These are phyloP conservation scores for Seira musarum DNA, from an alignment of 2,888 invertebrate species.

Conservation along the genomic window DNA sequence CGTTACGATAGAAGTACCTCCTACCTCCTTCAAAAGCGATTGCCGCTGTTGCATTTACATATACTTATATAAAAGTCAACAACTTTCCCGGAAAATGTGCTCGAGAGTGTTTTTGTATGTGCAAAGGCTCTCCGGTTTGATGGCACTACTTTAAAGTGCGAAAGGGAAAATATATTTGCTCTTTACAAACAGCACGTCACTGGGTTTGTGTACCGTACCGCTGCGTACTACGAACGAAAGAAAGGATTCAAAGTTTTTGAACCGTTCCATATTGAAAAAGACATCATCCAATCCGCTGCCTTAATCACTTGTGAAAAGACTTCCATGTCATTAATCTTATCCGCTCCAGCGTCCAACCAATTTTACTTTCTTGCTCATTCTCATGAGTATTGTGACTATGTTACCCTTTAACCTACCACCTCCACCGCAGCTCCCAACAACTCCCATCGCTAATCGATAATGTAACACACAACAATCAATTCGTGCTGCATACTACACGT, in stretches of 20 bases:
- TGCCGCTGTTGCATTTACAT: not conserved
- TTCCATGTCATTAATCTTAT: conserved; percentile 56
- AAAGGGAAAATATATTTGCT: not conserved
- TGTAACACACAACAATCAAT: conserved; percentile 24
- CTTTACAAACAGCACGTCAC: not conserved
- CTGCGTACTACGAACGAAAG: not conserved
- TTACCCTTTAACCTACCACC: not conserved
- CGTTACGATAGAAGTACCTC: too few species aligned
- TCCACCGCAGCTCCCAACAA: not conserved
- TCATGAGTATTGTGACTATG: not conserved
- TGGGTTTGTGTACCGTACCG: not conserved
- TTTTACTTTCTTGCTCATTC: not conserved
- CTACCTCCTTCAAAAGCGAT: not conserved
- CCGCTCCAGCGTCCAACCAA: conserved; percentile 49
- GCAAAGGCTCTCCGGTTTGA: not conserved
- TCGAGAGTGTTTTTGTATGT: not conserved
- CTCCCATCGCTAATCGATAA: conserved; percentile 25
- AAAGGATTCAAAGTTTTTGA: not conserved
- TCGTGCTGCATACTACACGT: not conserved
- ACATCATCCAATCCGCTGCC: conserved; percentile 50
- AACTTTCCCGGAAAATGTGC: not conserved
- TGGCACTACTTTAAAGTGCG: not conserved
- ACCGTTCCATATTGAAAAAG: conserved; percentile 41
- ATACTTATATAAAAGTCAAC: too few species aligned
- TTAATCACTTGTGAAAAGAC: conserved; percentile 47